These are phyloP conservation scores for Liopterus haemorrhoidalis DNA, from an alignment of 2,888 invertebrate species.

Conservation along the genomic window DNA sequence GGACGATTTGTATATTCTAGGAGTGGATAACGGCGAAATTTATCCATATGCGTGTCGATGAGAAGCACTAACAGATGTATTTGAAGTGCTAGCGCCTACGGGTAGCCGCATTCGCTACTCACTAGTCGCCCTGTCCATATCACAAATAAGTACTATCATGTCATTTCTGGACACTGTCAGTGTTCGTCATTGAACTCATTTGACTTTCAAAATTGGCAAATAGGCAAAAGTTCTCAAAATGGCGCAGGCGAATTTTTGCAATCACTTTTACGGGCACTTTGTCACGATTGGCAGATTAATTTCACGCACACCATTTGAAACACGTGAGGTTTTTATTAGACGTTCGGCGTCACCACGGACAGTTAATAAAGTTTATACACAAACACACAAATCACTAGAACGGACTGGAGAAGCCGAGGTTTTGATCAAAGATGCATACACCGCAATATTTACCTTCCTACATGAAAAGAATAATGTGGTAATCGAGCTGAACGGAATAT, in stretches of 20 bases:
- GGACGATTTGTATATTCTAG: not conserved
- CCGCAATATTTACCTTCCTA: slow-evolving; percentile 32
- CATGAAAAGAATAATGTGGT: slow-evolving; percentile 29
- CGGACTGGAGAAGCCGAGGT: no score
- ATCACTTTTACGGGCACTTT: slow-evolving; percentile 27
- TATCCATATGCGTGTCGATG: slow-evolving; percentile 22
- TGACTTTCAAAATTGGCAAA: slow-evolving; percentile 29
- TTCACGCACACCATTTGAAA: slow-evolving; percentile 26
- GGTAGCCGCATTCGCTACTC: slow-evolving; percentile 5
- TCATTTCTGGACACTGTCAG: slow-evolving; percentile 11
- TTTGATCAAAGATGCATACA: no score
- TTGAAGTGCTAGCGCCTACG: not conserved
- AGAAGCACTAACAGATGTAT: not conserved
- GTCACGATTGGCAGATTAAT: slow-evolving; percentile 17
- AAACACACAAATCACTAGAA: no score
- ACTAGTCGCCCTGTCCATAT: slow-evolving; percentile 20
- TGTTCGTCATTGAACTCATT: slow-evolving; percentile 18
- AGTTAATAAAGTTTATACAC: no score
- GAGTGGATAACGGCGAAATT: slow-evolving; percentile 20
- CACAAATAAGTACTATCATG: slow-evolving; percentile 14
- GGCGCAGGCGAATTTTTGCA: slow-evolving; percentile 27
- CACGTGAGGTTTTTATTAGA: no score
- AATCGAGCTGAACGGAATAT: no score
- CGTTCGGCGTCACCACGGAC: no score
- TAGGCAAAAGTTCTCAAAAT: slow-evolving; percentile 24